Percentiles rank a stretch among this genome's conserved stretches.
Conservation (phyloP, 2,113 vertebrate genomes). For the Typhlomys cinereus region DNA sequence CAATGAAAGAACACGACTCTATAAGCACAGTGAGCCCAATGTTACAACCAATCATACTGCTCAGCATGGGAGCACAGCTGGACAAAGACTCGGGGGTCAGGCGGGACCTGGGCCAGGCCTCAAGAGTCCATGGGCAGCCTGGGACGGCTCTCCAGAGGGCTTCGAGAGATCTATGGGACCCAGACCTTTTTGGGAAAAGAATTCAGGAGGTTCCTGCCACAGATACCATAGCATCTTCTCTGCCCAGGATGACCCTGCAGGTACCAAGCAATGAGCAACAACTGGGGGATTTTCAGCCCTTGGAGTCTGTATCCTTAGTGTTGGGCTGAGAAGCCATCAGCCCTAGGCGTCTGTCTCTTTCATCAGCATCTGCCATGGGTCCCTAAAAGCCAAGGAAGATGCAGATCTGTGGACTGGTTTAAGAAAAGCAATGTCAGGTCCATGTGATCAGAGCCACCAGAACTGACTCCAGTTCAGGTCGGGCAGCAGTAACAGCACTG, state of each 20-base stretch:
- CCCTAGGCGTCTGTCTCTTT: neutral
- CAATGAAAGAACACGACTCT: neutral
- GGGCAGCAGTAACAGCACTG: too few species aligned
- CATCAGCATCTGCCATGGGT: neutral
- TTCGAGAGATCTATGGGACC: neutral
- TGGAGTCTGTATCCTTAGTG: neutral
- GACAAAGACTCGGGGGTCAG: fast-evolving
- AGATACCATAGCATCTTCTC: fast-evolving
- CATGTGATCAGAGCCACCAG: too few species aligned
- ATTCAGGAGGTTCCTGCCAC: neutral
- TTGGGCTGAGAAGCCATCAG: too few species aligned
- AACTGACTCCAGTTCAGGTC: neutral
- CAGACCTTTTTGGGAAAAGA: neutral
- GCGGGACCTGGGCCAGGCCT: neutral
- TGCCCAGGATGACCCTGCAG: neutral
- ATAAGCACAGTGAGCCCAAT: neutral
- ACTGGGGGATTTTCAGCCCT: neutral
- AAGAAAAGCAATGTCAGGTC: neutral
- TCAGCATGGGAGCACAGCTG: neutral
- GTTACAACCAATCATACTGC: fast-evolving
- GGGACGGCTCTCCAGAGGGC: neutral
- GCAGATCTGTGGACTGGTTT: too few species aligned
- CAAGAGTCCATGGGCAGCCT: neutral
- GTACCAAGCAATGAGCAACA: neutral
- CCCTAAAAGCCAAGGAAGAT: neutral